These are phyloP conservation scores for Tholera decimalis DNA, from an alignment of 2,888 invertebrate genomes.

Conservation along the genomic window DNA sequence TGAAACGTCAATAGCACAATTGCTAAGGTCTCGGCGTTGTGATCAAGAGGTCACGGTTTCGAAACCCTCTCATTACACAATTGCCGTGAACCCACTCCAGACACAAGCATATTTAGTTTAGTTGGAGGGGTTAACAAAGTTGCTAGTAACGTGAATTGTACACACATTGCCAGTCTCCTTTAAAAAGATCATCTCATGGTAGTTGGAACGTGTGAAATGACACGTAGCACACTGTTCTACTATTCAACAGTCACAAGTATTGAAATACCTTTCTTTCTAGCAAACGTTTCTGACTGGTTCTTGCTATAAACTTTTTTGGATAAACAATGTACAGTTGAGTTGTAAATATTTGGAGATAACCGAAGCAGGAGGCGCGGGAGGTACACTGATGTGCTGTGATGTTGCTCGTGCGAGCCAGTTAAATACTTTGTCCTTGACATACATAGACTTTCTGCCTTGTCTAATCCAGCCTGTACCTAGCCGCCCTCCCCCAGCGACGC, in stretches of 20 bases:
- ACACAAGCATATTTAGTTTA: no score
- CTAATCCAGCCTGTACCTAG: no score
- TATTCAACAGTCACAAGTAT: conserved; percentile 25
- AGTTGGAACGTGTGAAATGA: conserved; percentile 8
- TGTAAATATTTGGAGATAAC: conserved; percentile 54
- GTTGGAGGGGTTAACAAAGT: no score
- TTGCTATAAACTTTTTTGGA: conserved; percentile 51
- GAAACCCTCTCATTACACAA: no score
- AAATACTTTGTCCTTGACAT: not conserved
- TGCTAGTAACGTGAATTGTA: no score
- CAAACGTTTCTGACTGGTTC: conserved; percentile 37
- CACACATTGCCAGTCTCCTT: no score
- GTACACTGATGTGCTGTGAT: not conserved
- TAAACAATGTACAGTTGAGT: conserved; percentile 51
- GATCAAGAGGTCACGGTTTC: no score
- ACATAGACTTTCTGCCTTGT: not conserved
- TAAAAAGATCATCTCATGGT: not conserved
- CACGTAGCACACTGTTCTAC: conserved; percentile 27
- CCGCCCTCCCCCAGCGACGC: no score
- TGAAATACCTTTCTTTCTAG: conserved; percentile 42
- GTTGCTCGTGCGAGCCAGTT: not conserved
- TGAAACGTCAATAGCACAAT: no score
- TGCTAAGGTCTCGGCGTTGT: no score
- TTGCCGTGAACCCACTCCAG: no score
- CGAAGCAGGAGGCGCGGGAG: conserved; percentile 22